Base-by-base conservation (phyloP, 2,888 invertebrate species). In the Lapara coniferarum region DNA sequence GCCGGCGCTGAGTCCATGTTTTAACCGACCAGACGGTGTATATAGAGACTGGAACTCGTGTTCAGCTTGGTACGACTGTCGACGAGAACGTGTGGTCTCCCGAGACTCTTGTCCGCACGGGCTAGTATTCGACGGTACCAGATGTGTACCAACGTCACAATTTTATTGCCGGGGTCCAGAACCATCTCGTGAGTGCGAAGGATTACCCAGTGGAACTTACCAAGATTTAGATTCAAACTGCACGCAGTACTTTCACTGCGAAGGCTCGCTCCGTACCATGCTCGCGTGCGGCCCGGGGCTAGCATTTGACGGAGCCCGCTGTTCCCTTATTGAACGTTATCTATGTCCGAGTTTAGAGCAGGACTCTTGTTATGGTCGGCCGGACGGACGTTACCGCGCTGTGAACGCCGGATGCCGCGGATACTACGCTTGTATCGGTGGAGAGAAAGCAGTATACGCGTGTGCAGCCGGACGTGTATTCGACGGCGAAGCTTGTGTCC, bases 361-460 rank as follows among this genome's bases (percentile, higher is more conserved):
- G 16, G 93, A 94, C 81, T 91, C 94, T 46, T 95, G 95, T 80
- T 88, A 88, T 71, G 89, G 90, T 2, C 93, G 94, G 56, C 76
- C 89, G 12, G 95, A 95, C 78, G 95, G 95, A 0, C 94, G 95
- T 69, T 95, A 95, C 83, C 91, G 92, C 37, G 89, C 91, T 30
- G 81, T 84, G 44, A 91, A 89, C 76, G 89, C 93, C 1, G 95
- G 95, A 2, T 95, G 95, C 78, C 93, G 95, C 66, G 94, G 95
- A 13, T 95, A 95, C 86, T 95, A 94, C 84, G 94, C 92, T 76
- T 95, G 95, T 83, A 88, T 89, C 25, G 87, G 87, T 71, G 95
- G 95, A 1, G 90, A 93, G 75, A 95, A 95, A 79, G 94, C 94
- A n/a, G 92, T 94, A 30, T 95, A 95, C 82, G 90, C 95, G 55